Percentiles rank a stretch among this genome's conserved stretches.
These are phyloP conservation scores for Prosapia bicincta DNA, from an alignment of 2,888 invertebrate species.

Conservation along the genomic window DNA sequence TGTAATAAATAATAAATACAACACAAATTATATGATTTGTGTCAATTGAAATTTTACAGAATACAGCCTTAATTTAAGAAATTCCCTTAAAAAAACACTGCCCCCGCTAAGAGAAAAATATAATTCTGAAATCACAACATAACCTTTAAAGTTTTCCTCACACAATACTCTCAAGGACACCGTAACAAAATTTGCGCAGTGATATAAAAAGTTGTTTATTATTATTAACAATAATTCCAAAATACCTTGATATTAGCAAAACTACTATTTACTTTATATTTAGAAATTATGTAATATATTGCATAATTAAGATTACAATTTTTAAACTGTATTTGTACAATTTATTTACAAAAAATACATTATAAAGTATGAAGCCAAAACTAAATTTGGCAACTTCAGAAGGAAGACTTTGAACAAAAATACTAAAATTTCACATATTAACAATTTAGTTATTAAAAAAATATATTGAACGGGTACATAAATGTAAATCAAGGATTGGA, in stretches of 20 bases:
- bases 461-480: too few species aligned
- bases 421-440: neutral
- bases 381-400: neutral
- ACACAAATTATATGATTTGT: neutral
- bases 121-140: neutral
- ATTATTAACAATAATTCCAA: neutral
- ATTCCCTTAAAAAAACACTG: neutral
- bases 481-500: neutral
- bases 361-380: neutral
- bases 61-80: neutral
- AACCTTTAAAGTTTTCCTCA: neutral
- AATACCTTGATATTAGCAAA: neutral
- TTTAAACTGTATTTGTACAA: neutral
- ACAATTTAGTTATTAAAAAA: too few species aligned
- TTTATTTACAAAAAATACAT: neutral
- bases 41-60: neutral
- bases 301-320: neutral
- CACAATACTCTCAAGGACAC: neutral
- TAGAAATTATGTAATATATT: neutral
- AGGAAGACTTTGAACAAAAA: neutral
- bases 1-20: neutral
- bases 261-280: neutral
- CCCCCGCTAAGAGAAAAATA: neutral
- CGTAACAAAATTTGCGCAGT: neutral
- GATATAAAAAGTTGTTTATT: neutral